Evolutionary conservation across 2,113 vertebrate species (phyloP), one percentile per base, ranked within the genome.

Genomic region (Entelurus aequoreus): DNA sequence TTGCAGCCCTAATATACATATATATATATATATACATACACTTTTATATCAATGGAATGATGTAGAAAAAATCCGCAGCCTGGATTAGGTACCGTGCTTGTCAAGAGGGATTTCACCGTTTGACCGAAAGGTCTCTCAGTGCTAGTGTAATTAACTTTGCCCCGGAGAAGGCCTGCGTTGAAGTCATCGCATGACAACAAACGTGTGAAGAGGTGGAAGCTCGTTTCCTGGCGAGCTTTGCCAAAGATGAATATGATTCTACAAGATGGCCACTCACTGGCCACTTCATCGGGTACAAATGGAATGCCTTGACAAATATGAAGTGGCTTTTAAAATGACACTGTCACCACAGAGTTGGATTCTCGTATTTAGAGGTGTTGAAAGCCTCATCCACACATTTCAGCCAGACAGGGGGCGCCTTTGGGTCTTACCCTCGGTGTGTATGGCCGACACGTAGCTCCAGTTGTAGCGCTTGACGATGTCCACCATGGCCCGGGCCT

Each of bases 401-500:
- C 38, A 40, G 38, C 37, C 37, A 38, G 37, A 8, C 3, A 21
- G 5, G 19, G 19, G 19, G 21, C 51, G 5, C 10, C 9, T 8
- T 6, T 5, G 1, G 11, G 0, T 19, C 55, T 57, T 90, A 98
- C 97, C 97, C 89, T 99, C 97, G 0, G 97, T 99, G 85, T 99
- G 95, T 56, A 99, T 96, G 5, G 97, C 96, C 6, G 96, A 99
- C 60, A 99, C 96, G 5, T 98, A 99, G 60, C 94, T 98, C 97
- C 97, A 99, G 87, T 94, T 97, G 86, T 99, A 99, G 65, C 93
- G 89, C 82, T 98, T 98, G 69, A 99, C 94, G 14, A 99, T 99
- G 92, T 99, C 96, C 85, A 99, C 96, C 95, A 99, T 99, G 5
- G 97, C 97, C 66, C 92, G 90, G 28, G 97, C 97, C 83, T 99